These are phyloP conservation scores for Geotrupes spiniger DNA, from an alignment of 2,888 invertebrate species.

Conservation along the genomic window DNA sequence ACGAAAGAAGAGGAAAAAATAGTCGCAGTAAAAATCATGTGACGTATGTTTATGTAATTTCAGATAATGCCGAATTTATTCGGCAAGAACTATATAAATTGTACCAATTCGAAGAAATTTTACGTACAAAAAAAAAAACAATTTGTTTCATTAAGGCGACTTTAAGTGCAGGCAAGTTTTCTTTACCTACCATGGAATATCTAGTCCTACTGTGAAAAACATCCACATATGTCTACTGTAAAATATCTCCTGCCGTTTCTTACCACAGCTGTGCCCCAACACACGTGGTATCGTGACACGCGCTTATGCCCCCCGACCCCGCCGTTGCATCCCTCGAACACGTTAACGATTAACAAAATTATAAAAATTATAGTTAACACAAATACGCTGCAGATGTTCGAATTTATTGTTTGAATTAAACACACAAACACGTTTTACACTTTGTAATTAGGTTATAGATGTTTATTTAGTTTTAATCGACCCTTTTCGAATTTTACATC, in stretches of 20 bases:
- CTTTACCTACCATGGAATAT: slow-evolving; percentile 22
- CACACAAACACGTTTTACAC: too few species aligned
- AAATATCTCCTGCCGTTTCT: slow-evolving; percentile 46
- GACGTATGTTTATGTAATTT: too few species aligned
- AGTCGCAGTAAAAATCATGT: too few species aligned
- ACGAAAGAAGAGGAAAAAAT: too few species aligned
- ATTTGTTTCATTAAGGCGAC: not conserved
- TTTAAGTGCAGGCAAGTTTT: slow-evolving; percentile 11
- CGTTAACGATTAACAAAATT: slow-evolving; percentile 1
- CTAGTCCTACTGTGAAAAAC: slow-evolving; percentile 33
- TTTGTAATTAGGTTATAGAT: too few species aligned
- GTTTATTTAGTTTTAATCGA: too few species aligned
- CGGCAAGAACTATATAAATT: too few species aligned
- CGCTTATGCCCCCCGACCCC: slow-evolving; percentile 34
- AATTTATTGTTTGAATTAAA: too few species aligned
- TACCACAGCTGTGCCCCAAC: slow-evolving; percentile 45
- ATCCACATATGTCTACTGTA: slow-evolving; percentile 42
- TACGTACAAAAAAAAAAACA: not conserved
- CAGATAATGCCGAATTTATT: too few species aligned
- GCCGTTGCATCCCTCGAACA: slow-evolving; percentile 16
- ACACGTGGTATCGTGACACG: slow-evolving; percentile 43
- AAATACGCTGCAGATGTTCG: too few species aligned
- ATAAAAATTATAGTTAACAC: slow-evolving; percentile 1
- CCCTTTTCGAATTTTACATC: too few species aligned
- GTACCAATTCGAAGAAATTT: not conserved